Conservation (phyloP, 2,113 vertebrate genomes). For the Panthera tigris region DNA sequence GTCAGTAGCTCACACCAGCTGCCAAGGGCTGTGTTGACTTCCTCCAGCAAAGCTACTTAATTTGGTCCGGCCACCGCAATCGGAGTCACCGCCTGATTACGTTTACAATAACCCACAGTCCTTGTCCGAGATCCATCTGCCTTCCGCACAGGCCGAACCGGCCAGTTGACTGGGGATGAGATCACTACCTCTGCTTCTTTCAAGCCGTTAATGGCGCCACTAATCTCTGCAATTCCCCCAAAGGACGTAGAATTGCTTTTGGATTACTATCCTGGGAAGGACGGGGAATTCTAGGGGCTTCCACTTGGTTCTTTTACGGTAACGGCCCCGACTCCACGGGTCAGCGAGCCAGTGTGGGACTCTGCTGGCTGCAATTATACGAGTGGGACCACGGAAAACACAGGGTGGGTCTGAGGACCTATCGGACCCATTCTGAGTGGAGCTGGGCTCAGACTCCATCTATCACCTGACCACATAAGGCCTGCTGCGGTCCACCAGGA, state of each 20-base stretch:
- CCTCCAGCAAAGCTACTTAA: background rate
- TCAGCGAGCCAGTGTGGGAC: background rate
- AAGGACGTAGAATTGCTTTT: background rate
- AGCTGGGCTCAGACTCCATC: background rate
- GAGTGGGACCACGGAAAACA: background rate
- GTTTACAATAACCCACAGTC: background rate
- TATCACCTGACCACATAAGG: background rate
- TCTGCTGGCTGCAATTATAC: background rate
- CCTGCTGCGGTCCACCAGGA: background rate
- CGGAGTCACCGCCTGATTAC: background rate
- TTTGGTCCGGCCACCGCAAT: background rate
- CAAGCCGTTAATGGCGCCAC: background rate
- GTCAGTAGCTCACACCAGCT: background rate
- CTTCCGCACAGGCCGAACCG: background rate
- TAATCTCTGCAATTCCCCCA: background rate
- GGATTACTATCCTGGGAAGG: slow-evolving; percentile 31
- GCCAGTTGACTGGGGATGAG: background rate
- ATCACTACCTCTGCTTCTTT: background rate
- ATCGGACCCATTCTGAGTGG: background rate
- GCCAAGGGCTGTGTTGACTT: background rate
- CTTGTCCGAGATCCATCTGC: background rate
- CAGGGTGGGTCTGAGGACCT: background rate
- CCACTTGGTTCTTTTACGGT: background rate
- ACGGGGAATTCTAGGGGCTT: background rate
- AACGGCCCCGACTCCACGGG: background rate